phyloP scores from a whole-genome alignment of 2,797 vertebrate genomes.

The Remorina albescens region DNA sequence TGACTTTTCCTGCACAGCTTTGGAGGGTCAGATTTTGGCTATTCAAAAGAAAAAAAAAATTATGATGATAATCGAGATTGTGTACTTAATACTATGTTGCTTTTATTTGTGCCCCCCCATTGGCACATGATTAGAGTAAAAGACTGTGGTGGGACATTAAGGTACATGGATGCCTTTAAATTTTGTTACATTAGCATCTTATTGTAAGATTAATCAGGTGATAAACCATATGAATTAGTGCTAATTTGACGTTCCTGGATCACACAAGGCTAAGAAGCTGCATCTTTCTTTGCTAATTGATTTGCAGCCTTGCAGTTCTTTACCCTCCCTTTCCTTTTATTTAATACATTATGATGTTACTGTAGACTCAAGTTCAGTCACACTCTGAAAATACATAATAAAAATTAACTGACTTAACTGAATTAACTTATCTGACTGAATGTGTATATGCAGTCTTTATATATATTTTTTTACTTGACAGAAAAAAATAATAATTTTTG shows the following conservation, averaged over 20 bases:
- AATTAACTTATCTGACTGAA: no score
- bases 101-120: conserved; percentile 4
- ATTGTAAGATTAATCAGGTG: conserved; percentile 24
- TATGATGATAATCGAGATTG: no score
- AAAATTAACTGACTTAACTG: no score
- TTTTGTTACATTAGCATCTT: conserved; percentile 18
- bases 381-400: background rate
- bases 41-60: background rate
- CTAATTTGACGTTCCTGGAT: conserved; percentile 26
- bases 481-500: no score
- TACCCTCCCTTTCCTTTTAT: background rate
- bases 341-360: background rate
- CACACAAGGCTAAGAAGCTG: background rate
- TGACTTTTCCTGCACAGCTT: background rate
- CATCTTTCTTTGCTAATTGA: background rate
- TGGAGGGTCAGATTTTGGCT: background rate
- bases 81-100: conserved; percentile 1
- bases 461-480: no score
- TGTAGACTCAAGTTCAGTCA: background rate
- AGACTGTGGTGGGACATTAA: conserved; percentile 1
- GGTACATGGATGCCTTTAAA: conserved; percentile 10
- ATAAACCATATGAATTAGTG: background rate
- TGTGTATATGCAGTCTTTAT: no score
- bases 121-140: background rate
- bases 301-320: background rate